A percentile compares a stretch with the other conserved stretches of the same genome.
phyloP scores from a whole-genome alignment of 2,888 invertebrate genomes.

The Lissonota sp. region DNA sequence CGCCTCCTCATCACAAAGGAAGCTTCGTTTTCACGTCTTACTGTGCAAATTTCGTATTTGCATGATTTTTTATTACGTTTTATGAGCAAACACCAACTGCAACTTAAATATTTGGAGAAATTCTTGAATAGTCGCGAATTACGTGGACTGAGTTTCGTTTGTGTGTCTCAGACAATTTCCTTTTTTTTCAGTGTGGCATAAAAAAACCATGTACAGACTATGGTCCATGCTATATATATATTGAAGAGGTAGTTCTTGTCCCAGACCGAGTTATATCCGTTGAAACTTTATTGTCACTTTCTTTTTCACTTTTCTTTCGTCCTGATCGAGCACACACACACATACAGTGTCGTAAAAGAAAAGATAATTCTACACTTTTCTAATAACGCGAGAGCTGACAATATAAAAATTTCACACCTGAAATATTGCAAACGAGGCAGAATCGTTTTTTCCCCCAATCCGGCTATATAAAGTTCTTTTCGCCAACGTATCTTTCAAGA shows the following conservation, averaged over 20 bases:
- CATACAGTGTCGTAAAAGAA: conserved; percentile 12
- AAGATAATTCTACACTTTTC: conserved; percentile 56
- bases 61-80: too few relatives aligned
- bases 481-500: background rate
- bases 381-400: conserved; percentile 56
- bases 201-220: too few relatives aligned
- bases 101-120: too few relatives aligned
- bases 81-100: too few relatives aligned
- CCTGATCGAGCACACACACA: background rate
- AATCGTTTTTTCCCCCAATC: conserved; percentile 34
- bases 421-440: conserved; percentile 55
- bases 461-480: conserved; percentile 35
- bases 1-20: too few relatives aligned
- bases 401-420: conserved; percentile 37
- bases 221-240: background rate
- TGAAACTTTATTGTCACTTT: conserved; percentile 37
- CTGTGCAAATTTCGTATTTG: too few relatives aligned
- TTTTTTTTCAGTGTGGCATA: too few relatives aligned
- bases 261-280: conserved; percentile 27
- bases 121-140: too few relatives aligned
- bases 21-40: too few relatives aligned
- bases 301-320: conserved; percentile 3
- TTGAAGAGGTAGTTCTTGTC: conserved; percentile 25
- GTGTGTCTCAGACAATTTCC: too few relatives aligned
- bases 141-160: too few relatives aligned